These are phyloP conservation scores for Lordiphosa clarofinis DNA, from an alignment of 1,140 invertebrate genomes.

Conservation along the genomic window DNA sequence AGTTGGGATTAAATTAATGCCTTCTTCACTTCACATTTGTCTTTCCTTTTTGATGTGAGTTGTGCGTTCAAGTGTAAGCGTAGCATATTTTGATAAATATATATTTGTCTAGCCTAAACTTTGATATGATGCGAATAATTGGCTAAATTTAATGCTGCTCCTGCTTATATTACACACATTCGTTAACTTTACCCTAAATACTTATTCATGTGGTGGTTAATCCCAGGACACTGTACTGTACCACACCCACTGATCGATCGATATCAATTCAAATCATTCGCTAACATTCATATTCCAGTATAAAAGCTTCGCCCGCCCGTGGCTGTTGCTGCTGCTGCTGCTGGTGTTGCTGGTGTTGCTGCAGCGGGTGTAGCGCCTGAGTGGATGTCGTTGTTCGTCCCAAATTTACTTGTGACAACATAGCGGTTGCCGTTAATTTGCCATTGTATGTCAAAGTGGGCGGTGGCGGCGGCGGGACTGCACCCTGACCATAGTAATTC, in stretches of 20 bases:
- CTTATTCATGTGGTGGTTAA: slow-evolving; percentile 35
- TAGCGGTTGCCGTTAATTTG: slow-evolving; percentile 71
- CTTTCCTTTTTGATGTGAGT: too few relatives aligned
- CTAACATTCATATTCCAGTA: slow-evolving; percentile 79
- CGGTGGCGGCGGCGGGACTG: slow-evolving; percentile 21
- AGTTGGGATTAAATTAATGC: too few relatives aligned
- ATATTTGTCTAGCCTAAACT: slow-evolving; percentile 13
- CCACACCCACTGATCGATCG: slow-evolving; percentile 19
- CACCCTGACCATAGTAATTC: slow-evolving; percentile 64
- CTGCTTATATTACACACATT: slow-evolving; percentile 24
- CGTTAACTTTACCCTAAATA: slow-evolving; percentile 9
- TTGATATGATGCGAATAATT: slow-evolving; percentile 48
- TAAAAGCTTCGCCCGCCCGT: slow-evolving; percentile 53
- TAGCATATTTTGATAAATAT: too few relatives aligned
- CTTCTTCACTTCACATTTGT: too few relatives aligned
- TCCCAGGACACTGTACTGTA: too few relatives aligned
- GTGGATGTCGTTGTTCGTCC: slow-evolving; percentile 28
- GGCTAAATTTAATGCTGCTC: slow-evolving; percentile 12
- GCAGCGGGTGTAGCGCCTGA: slow-evolving; percentile 17
- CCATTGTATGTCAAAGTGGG: slow-evolving; percentile 59
- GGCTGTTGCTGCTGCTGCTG: slow-evolving; percentile 13
- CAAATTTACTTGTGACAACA: slow-evolving; percentile 75
- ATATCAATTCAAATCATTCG: slow-evolving; percentile 45
- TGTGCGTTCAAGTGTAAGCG: too few relatives aligned
- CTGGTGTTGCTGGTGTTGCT: slow-evolving; percentile 22